Conservation (phyloP, 1,140 invertebrate species). For the Calephelis virginiensis region DNA sequence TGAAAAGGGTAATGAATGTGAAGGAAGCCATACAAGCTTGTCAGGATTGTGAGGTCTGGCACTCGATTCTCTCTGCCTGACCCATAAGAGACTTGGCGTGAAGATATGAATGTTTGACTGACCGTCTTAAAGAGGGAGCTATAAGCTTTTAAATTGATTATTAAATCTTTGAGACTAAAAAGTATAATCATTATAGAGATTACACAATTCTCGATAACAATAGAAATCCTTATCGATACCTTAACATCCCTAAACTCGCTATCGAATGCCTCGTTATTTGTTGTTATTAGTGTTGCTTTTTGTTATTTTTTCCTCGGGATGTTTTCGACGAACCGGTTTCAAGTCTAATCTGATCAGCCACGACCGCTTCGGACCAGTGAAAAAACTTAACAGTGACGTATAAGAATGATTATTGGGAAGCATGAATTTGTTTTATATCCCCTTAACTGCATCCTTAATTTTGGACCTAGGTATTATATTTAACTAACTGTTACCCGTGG, state of each 20-base stretch:
- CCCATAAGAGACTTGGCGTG: no score
- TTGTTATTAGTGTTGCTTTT: constrained; percentile 74
- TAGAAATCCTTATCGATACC: constrained; percentile 30
- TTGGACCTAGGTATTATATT: constrained; percentile 6
- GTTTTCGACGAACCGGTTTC: constrained; percentile 65
- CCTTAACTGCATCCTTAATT: constrained; percentile 13
- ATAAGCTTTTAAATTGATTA: no score
- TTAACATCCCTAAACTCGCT: constrained; percentile 44
- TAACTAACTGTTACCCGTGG: background rate
- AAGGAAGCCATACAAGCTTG: no score
- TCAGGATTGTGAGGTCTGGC: no score
- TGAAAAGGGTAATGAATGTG: no score
- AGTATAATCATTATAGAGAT: background rate
- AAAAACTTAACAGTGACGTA: constrained; percentile 29
- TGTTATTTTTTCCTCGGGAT: constrained; percentile 61
- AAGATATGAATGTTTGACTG: no score
- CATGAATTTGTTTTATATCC: constrained; percentile 20
- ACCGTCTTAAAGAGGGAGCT: no score
- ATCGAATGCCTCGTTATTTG: constrained; percentile 68
- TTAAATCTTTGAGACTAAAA: no score
- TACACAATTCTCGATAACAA: constrained; percentile 35
- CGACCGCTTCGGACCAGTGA: constrained; percentile 41
- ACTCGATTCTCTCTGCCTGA: no score
- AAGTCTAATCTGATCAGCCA: constrained; percentile 69
- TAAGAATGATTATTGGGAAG: constrained; percentile 26